Conservation (phyloP, 1,140 invertebrate species). For the Caerostris extrusa region DNA sequence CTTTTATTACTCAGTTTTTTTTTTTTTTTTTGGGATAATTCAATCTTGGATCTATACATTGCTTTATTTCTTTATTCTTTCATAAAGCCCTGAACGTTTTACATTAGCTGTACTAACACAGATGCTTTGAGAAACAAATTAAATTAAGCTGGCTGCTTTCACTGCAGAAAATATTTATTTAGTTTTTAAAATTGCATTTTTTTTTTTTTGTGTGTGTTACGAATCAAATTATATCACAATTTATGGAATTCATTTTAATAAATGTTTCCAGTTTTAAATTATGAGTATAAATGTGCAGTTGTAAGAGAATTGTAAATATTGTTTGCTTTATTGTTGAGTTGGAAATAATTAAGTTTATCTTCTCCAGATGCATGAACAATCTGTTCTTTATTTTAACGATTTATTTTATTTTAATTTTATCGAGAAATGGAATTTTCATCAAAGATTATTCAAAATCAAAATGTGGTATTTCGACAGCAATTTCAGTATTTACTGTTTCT, state of each 20-base stretch:
- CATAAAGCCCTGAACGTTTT: not conserved
- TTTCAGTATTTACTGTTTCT: too few species aligned
- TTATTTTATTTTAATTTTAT: too few species aligned
- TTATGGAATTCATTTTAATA: slow-evolving; percentile 23
- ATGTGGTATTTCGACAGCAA: too few species aligned
- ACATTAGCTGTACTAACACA: not conserved
- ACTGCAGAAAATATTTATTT: slow-evolving; percentile 32
- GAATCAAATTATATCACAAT: slow-evolving; percentile 12
- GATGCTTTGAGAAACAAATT: not conserved
- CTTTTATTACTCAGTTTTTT: not conserved
- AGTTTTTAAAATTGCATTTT: not conserved
- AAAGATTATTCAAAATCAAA: too few species aligned
- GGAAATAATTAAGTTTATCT: too few species aligned
- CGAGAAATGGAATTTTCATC: too few species aligned
- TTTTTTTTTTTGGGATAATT: not conserved
- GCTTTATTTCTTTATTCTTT: not conserved
- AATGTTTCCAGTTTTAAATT: not conserved
- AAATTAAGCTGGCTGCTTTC: not conserved
- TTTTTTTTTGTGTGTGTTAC: not conserved
- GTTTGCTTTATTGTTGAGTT: not conserved
- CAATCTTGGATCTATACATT: slow-evolving; percentile 10
- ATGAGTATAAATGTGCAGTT: not conserved
- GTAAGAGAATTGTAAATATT: not conserved
- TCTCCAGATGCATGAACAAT: too few species aligned
- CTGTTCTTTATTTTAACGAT: too few species aligned